Base-by-base conservation (phyloP, 2,888 invertebrate genomes). In the Caenorhabditis sulstoni region DNA sequence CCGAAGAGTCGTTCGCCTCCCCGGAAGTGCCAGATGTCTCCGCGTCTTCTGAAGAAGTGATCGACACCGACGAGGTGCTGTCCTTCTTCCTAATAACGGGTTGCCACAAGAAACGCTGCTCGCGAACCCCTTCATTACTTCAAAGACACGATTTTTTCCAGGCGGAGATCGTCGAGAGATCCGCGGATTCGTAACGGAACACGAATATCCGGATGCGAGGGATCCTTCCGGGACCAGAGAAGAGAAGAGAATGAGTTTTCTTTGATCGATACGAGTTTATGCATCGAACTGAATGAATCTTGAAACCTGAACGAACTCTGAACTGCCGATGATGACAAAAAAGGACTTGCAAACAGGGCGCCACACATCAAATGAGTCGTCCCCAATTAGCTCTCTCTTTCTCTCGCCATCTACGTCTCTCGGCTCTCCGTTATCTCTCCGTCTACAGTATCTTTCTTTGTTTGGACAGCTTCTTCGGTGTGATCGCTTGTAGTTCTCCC, bases 321-420 rank as follows among this genome's bases (percentile, higher is more conserved):
- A 37, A 45, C 12, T 52, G 18, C 7, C 29, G 53, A 53, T 29
- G 35, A 53, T n/a, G 3, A 29, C 22, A 16, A 39, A 44, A 68
- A 58, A 68, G 59, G 58, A 59, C 22, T 50, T 61, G 68, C 70
- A 70, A 70, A 61, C 61, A 70, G 11, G 29, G 39, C 41, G 61
- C 47, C 70, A 70, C 45, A 61, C 70, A 70, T 70, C 70, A 52
- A 61, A 55, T 53, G 59, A 61, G 52, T 39, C 8, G n/a, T n/a
- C 41, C 49, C 29, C 55, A 66, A 67, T 67, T 67, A 50, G 67
- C 50, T 67, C 29, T 29, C 7, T 29, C 29, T n/a, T n/a, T 29
- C 29, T 29, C 4, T 5, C 29, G 29, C 39, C 35, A 35, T 70
- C 70, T 70, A 53, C 47, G 61, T 61, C 53, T 71, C 71, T 55